Evolutionary conservation across 1,140 invertebrate genomes (phyloP), one percentile per base, ranked within the genome.

Genomic region (Wiebesia pumilae): DNA sequence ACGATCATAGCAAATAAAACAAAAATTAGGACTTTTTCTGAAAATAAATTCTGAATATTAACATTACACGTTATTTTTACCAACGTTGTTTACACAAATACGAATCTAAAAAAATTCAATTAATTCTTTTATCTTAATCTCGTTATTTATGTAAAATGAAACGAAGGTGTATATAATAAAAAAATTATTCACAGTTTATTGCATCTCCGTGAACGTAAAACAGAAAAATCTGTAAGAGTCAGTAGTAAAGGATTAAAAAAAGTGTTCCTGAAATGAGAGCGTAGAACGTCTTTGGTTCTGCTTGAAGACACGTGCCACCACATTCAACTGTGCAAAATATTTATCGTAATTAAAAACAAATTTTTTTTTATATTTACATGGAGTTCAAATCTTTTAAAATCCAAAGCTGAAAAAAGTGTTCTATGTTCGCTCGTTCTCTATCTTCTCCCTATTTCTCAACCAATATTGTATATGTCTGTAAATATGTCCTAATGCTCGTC

Each of bases 401-500:
- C 69, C 43, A 33, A 47, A 62, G 21, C 30, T 62, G 47, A 84
- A 58, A 84, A 73, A 40, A 47, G 43, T 12, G 12, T 47, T 47
- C 12, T 47, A 7, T 47, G 12, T 47, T 47, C 4, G 43, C 12
- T 47, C 12, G 12, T 4, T 47, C 43, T 4, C 12, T 47, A 12
- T 47, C 43, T 47, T 47, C 43, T 47, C 43, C 43, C 4, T 47
- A 12, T 7, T 47, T 47, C 43, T 47, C 12, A 12, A 7, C 9
- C 35, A n/a, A n/a, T n/a, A n/a, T 24, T 43, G 35, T 24, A 47
- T 6, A 33, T 9, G 69, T 38, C 54, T 83, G 78, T 83, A 75
- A 87, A 86, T 81, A 80, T 80, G 84, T 81, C 82, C 80, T 69
- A 82, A 78, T 83, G 7, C 86, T 84, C 71, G 21, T 35, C 35